These are phyloP conservation scores for Coreius guichenoti DNA, from an alignment of 2,797 vertebrate genomes.

Conservation along the genomic window DNA sequence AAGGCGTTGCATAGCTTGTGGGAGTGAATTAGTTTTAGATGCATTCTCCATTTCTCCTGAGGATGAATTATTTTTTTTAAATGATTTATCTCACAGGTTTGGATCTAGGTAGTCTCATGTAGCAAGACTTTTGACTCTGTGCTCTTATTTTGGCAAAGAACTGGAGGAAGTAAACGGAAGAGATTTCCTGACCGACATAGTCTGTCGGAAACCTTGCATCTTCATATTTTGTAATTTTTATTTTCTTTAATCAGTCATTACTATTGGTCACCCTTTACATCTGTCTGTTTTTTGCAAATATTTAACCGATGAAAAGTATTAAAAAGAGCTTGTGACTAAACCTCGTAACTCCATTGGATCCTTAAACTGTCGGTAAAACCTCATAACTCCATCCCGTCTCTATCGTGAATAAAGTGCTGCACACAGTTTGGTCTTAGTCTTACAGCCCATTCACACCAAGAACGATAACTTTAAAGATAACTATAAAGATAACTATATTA, in stretches of 20 bases:
- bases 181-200: not conserved
- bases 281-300: not conserved
- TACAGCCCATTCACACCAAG: too few relatives aligned
- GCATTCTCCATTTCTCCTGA: conserved; percentile 61
- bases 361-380: not conserved
- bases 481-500: too few relatives aligned
- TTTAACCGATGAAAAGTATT: not conserved
- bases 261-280: not conserved
- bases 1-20: conserved; percentile 57
- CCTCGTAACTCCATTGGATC: not conserved
- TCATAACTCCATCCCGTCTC: not conserved
- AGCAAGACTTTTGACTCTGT: not conserved
- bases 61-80: conserved; percentile 36
- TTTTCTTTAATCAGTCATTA: not conserved
- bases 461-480: too few relatives aligned
- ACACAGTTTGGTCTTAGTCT: too few relatives aligned
- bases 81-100: conserved; percentile 19
- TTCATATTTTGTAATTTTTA: not conserved
- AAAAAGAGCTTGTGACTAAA: not conserved
- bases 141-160: not conserved
- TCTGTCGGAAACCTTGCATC: too few relatives aligned
- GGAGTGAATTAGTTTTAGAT: conserved; percentile 69
- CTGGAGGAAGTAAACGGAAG: not conserved
- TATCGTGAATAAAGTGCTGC: too few relatives aligned
- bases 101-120: not conserved